Percentiles rank a stretch among this genome's conserved stretches.
Conservation (phyloP, 2,888 invertebrate species). For the Frankliniella intonsa region DNA sequence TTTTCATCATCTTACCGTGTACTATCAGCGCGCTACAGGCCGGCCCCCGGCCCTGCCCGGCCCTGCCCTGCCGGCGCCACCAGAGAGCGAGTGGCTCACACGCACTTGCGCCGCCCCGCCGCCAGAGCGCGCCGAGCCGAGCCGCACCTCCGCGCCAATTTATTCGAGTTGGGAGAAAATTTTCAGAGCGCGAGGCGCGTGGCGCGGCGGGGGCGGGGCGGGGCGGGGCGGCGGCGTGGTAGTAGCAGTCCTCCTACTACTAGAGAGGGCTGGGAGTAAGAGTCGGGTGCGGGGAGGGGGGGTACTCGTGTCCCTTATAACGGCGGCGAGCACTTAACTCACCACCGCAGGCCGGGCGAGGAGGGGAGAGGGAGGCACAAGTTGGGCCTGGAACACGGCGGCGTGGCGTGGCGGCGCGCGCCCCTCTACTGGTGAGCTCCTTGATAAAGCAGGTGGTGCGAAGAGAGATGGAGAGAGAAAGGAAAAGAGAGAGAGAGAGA, state of each 20-base stretch:
- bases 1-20: slow-evolving; percentile 25
- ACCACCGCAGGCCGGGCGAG: not conserved
- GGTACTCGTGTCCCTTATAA: slow-evolving; percentile 8
- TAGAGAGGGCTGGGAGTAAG: no score
- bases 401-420: no score
- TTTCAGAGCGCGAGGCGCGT: not conserved
- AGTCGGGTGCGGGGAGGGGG: not conserved
- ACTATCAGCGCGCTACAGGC: not conserved
- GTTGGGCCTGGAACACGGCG: no score
- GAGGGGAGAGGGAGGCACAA: no score
- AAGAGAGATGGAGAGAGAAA: no score
- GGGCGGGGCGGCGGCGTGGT: not conserved
- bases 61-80: not conserved
- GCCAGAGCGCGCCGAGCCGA: not conserved
- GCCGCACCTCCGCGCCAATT: slow-evolving; percentile 1
- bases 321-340: slow-evolving; percentile 16
- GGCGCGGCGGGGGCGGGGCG: not conserved
- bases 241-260: not conserved
- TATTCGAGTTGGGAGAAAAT: slow-evolving; percentile 20
- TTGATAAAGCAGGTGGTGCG: no score
- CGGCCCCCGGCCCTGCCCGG: not conserved
- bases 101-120: not conserved
- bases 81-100: not conserved
- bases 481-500: no score
- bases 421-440: no score